Evolutionary conservation across 2,113 vertebrate species (phyloP), one percentile per base, ranked within the genome.

Genomic region (Thamnophis sirtalis): DNA sequence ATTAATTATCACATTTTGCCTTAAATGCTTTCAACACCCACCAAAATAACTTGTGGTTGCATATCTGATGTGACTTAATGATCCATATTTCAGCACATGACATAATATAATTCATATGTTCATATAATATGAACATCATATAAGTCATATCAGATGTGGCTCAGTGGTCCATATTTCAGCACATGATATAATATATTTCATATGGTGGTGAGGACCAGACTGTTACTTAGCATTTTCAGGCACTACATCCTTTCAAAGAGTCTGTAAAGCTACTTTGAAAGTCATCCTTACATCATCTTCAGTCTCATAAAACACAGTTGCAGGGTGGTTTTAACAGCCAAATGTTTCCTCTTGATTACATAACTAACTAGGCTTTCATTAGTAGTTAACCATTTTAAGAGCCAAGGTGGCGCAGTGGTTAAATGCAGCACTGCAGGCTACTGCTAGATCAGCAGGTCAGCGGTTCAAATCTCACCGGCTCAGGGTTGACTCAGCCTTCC

Each of bases 1-100:
- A 89, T 88, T 89, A 58, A 58, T 48, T 5, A 51, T 38, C 33
- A 48, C 28, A 51, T 48, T 84, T 26, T 84, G 13, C 63, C 48
- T 89, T 50, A 43, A 85, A n/a, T 89, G 48, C 73, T 89, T 92
- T 89, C 43, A 92, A 85, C 73, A 89, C 68, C 87, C 73, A 85
- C 87, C 38, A 48, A 80, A 92, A 28, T 60, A 60, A 48, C n/a
- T 73, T 28, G 89, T 92, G 3, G 5, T 33, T 88, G n/a, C n/a
- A n/a, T n/a, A n/a, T n/a, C n/a, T n/a, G n/a, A n/a, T n/a, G n/a
- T n/a, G n/a, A n/a, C n/a, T n/a, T n/a, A n/a, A n/a, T n/a, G n/a
- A n/a, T n/a, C n/a, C n/a, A n/a, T n/a, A n/a, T n/a, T n/a, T n/a
- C n/a, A n/a, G n/a, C n/a, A n/a, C n/a, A n/a, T n/a, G n/a, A n/a